Percentiles rank a stretch among this genome's conserved stretches.
Evolutionary conservation across 2,113 vertebrate species (phyloP).

Genomic region (Oreocharis arfaki): DNA sequence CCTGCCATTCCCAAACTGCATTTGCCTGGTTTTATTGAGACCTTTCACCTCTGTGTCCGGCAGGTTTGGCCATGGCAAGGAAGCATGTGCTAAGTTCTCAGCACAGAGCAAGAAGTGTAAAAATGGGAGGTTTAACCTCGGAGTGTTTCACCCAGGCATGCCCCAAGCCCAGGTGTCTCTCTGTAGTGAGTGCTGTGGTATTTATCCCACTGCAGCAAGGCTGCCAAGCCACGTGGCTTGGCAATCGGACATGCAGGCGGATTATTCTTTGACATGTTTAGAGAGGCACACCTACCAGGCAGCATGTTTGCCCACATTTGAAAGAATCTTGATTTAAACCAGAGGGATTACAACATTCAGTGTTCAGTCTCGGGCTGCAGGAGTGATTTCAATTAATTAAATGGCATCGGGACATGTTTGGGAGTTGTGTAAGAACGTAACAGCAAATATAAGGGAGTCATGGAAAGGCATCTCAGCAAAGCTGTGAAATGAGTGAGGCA

Average conservation of each 20-base stretch:
- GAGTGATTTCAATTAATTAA: neutral
- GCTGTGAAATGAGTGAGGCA: neutral
- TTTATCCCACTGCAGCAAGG: neutral
- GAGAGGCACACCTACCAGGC: conserved; percentile 9
- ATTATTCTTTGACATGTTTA: neutral
- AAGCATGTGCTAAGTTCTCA: neutral
- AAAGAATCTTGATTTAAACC: neutral
- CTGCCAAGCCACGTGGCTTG: conserved; percentile 1
- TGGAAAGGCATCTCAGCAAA: neutral
- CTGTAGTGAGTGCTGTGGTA: neutral
- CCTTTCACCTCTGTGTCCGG: neutral
- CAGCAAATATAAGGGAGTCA: neutral
- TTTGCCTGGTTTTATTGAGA: neutral
- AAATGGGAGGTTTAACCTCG: neutral
- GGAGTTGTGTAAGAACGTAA: neutral
- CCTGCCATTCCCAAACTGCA: neutral
- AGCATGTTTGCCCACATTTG: neutral
- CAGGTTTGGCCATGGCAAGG: neutral
- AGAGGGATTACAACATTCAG: neutral
- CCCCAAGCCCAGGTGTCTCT: neutral
- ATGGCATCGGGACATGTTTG: neutral
- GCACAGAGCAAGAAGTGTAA: neutral
- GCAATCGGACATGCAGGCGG: fast-evolving
- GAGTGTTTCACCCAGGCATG: neutral
- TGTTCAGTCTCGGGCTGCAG: neutral